A percentile compares a stretch with the other conserved stretches of the same genome.
Conservation (phyloP, 2,888 invertebrate genomes). For the Tetrapedia diversipes region DNA sequence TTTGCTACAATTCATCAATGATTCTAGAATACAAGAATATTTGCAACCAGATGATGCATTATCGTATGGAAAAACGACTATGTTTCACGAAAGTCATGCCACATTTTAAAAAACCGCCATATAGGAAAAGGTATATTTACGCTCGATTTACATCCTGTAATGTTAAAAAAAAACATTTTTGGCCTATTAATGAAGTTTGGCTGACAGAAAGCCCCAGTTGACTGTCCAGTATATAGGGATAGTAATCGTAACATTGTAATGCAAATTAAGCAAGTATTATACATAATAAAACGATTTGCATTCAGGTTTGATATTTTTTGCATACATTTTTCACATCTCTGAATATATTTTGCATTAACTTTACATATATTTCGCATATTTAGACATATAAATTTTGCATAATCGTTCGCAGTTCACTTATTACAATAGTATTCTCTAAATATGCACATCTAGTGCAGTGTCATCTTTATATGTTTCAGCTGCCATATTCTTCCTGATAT, state of each 20-base stretch:
- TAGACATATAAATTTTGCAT: slow-evolving; percentile 1
- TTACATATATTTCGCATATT: neutral
- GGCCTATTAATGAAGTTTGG: no score
- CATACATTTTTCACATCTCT: neutral
- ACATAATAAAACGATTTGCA: neutral
- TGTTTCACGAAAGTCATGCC: no score
- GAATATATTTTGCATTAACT: neutral
- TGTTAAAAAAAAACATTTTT: neutral
- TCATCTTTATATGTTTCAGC: no score
- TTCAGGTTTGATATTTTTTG: no score
- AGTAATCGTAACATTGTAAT: neutral
- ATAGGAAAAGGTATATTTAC: neutral
- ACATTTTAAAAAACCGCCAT: neutral
- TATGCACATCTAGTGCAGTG: no score
- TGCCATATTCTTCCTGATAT: no score
- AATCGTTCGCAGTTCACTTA: no score
- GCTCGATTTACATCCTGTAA: neutral
- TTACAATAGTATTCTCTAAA: no score
- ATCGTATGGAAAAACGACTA: no score
- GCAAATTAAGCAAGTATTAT: neutral
- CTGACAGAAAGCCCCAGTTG: neutral
- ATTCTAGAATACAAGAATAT: no score
- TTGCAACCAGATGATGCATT: no score
- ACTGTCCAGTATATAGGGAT: neutral
- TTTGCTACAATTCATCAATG: no score